Percentiles rank a stretch among this genome's conserved stretches.
Evolutionary conservation across 2,888 invertebrate species (phyloP).

Genomic region (Ellobium chinense): DNA sequence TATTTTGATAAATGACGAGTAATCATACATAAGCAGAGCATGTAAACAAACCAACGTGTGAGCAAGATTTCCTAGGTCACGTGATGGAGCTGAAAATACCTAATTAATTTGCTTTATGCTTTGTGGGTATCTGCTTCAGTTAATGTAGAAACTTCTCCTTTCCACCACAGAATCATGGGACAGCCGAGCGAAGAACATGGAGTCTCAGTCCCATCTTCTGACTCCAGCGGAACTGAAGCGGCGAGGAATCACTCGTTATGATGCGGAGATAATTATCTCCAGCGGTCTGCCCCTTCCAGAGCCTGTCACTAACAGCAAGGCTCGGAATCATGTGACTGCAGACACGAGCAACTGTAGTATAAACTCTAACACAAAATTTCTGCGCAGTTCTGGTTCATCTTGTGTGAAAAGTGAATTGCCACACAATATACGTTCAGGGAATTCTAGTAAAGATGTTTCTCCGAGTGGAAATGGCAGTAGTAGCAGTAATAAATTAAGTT

Average conservation of each 20-base stretch:
- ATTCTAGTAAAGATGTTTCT: not conserved
- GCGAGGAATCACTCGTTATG: conserved; percentile 76
- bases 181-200: conserved; percentile 72
- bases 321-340: not conserved
- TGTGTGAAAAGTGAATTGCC: conserved; percentile 6
- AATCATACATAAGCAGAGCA: too few species aligned
- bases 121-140: too few species aligned
- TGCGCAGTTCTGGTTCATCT: conserved; percentile 18
- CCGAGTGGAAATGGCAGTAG: not conserved
- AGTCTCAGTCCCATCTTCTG: conserved; percentile 74
- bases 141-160: not conserved
- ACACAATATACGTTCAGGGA: not conserved
- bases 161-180: conserved; percentile 65
- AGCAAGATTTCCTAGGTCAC: too few species aligned
- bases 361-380: conserved; percentile 17
- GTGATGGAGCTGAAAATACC: too few species aligned
- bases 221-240: conserved; percentile 73
- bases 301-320: not conserved
- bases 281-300: conserved; percentile 43
- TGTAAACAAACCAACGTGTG: too few species aligned
- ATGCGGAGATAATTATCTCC: conserved; percentile 75
- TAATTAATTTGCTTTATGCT: too few species aligned
- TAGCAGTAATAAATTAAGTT: not conserved
- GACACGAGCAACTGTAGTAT: not conserved
- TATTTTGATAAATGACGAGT: too few species aligned